Base-by-base conservation (phyloP, 1,140 invertebrate species). In the Anastrepha ludens region DNA sequence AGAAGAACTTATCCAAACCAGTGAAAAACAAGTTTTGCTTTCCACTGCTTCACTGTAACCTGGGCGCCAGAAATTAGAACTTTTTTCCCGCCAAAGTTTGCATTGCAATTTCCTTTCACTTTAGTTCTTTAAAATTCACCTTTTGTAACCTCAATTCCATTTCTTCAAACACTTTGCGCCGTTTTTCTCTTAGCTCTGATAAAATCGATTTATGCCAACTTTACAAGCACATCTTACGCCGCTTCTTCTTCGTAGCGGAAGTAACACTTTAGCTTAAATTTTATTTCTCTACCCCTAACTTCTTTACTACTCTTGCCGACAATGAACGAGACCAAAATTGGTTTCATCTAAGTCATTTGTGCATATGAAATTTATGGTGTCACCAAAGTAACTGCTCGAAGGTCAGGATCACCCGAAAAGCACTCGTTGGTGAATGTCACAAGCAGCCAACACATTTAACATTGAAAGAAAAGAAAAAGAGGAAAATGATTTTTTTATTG, bases 351-450 rank as follows among this genome's bases (percentile, higher is more conserved):
- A 74, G 39, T 74, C 67, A 74, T 74, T 74, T 13, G 67, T 47
- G 67, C 67, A 74, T 47, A 74, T 41, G 67, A 74, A 74, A 74
- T 74, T 44, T 47, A 74, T 74, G 39, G 41, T 47, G 67, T 74
- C 41, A 74, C 9, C 39, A 74, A 74, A 74, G 67, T 44, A n/a
- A 74, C 39, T 47, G n/a, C 44, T 39, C 44, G 41, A 74, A 47
- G 67, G 67, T 74, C 67, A 74, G 39, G 67, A 74, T 4, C 67
- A 74, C 4, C 3, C 15, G 44, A 47, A 47, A 74, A 74, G 67
- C 17, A 41, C 4, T 41, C 41, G 2, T 15, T 39, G 67, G 67
- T 74, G 41, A 44, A 74, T 74, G 39, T 41, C 50, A 11, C 50
- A 55, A 29, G 50, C 50, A 55, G 50, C 50, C 50, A 55, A 11